phyloP scores from a whole-genome alignment of 2,113 vertebrate species.

The Glaucidium brasilianum region DNA sequence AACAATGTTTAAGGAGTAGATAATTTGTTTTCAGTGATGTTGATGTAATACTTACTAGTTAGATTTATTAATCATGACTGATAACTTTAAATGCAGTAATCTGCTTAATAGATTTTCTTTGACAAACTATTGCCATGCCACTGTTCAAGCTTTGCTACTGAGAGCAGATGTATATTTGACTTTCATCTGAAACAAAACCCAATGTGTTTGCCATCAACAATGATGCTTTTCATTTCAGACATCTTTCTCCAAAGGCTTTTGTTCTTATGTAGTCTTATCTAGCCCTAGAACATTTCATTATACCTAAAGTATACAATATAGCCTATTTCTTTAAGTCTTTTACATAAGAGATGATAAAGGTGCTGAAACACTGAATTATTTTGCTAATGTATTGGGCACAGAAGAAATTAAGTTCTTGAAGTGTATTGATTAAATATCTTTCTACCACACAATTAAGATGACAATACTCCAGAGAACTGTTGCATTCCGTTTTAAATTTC shows the following conservation, averaged over 20 bases:
- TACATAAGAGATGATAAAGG: background rate
- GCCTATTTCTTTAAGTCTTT: background rate
- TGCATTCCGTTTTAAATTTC: background rate
- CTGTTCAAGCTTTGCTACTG: background rate
- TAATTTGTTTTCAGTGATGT: background rate
- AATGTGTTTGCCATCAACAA: background rate
- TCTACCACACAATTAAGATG: background rate
- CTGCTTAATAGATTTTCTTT: slow-evolving; percentile 32
- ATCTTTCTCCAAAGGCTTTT: background rate
- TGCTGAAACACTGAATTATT: background rate
- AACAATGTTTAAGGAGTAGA: background rate
- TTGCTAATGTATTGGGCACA: background rate
- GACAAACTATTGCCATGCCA: background rate
- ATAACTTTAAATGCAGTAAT: slow-evolving; percentile 38
- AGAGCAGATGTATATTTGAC: background rate
- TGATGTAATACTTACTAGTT: background rate
- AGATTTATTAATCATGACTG: background rate
- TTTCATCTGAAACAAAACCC: background rate
- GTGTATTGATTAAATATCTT: background rate
- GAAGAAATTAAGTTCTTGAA: background rate
- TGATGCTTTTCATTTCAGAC: background rate
- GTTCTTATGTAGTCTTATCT: background rate
- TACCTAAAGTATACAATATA: background rate
- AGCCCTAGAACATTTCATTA: background rate
- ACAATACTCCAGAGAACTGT: background rate